These are phyloP conservation scores for Pyrgilauda ruficollis DNA, from an alignment of 2,113 vertebrate species.

Conservation along the genomic window DNA sequence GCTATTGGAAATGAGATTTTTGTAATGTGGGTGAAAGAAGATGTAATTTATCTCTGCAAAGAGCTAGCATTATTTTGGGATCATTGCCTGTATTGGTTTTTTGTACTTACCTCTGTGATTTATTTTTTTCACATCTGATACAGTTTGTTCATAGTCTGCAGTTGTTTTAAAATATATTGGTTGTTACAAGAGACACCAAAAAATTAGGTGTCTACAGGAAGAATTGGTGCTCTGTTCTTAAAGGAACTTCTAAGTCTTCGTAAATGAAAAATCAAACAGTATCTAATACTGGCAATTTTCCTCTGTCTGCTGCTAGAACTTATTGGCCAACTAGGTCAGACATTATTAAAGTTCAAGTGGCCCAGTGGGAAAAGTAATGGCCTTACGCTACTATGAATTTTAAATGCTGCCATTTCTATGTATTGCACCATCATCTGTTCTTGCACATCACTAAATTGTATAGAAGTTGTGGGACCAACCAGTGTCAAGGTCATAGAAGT, in stretches of 20 bases:
- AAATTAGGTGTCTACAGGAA: conserved; percentile 56
- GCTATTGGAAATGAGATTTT: background rate
- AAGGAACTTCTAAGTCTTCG: conserved; percentile 69
- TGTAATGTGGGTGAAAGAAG: background rate
- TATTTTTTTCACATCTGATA: background rate
- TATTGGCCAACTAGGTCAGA: conserved; percentile 76
- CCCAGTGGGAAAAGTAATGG: conserved; percentile 74
- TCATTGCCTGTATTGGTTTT: background rate
- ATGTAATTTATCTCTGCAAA: background rate
- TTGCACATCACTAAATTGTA: conserved; percentile 68
- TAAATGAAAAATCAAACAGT: conserved; percentile 75
- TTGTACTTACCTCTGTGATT: background rate
- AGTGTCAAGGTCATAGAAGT: conserved; percentile 68
- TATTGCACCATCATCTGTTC: conserved; percentile 73
- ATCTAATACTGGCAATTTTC: conserved; percentile 72
- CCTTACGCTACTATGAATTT: conserved; percentile 78
- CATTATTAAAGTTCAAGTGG: conserved; percentile 79
- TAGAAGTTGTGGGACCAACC: conserved; percentile 68
- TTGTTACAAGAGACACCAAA: conserved; percentile 6
- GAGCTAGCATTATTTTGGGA: background rate
- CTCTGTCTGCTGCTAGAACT: conserved; percentile 73
- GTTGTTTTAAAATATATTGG: conserved; percentile 23
- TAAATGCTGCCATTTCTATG: conserved; percentile 76
- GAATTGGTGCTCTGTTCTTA: conserved; percentile 66
- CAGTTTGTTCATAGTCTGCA: background rate